Conservation (phyloP, 2,113 vertebrate genomes). For the Entomyzon cyanotis region DNA sequence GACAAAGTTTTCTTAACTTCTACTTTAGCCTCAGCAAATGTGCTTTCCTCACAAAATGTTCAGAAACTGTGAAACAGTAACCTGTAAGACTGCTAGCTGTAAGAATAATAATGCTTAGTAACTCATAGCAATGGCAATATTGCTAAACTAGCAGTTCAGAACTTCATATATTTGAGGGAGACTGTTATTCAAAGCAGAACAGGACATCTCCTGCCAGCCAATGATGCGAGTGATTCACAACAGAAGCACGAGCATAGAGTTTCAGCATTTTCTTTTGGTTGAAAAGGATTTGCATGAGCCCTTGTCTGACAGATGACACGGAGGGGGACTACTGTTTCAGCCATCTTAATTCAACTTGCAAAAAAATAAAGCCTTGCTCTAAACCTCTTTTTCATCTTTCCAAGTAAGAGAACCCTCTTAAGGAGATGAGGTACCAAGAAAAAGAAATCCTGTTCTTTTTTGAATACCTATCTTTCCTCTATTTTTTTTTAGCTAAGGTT, state of each 20-base stretch:
- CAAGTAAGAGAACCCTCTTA: background rate
- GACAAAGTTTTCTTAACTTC: background rate
- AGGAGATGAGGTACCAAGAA: background rate
- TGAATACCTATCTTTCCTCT: background rate
- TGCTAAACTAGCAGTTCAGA: background rate
- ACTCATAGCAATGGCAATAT: background rate
- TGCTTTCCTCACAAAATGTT: background rate
- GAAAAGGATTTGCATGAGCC: background rate
- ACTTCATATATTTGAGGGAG: background rate
- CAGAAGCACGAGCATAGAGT: background rate
- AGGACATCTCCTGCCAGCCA: background rate
- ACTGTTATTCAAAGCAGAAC: background rate
- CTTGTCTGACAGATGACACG: background rate
- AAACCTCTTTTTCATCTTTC: background rate
- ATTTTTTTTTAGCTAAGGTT: background rate
- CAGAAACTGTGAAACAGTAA: background rate
- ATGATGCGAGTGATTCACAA: background rate
- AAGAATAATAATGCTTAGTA: background rate
- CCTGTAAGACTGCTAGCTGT: background rate
- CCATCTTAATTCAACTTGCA: background rate
- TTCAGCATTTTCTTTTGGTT: background rate
- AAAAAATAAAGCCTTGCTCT: background rate
- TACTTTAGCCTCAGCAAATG: background rate
- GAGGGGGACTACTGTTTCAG: background rate
- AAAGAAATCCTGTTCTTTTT: background rate